These are phyloP conservation scores for Antheraea mylitta DNA, from an alignment of 1,140 invertebrate species.

Conservation along the genomic window DNA sequence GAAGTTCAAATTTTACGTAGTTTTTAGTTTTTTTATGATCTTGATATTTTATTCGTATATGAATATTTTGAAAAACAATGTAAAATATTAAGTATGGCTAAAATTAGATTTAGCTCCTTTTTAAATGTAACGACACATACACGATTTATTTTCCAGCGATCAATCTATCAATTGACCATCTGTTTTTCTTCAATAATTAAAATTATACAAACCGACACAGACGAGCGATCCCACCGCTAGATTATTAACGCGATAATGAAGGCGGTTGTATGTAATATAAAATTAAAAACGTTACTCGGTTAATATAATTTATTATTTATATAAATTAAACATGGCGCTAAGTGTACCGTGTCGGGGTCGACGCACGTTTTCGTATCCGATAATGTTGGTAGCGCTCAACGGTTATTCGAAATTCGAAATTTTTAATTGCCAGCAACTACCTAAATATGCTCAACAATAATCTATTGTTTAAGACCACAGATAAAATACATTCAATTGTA, in stretches of 20 bases:
- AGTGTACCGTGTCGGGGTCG: conserved; percentile 66
- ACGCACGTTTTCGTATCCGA: conserved; percentile 36
- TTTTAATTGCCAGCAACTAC: neutral
- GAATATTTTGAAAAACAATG: no score
- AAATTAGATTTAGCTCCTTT: no score
- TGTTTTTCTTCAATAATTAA: conserved; percentile 2
- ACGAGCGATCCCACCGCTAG: conserved; percentile 22
- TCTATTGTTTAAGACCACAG: neutral
- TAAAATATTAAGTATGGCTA: no score
- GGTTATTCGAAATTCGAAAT: neutral
- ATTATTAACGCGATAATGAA: conserved; percentile 37
- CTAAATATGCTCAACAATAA: neutral
- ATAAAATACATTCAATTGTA: neutral
- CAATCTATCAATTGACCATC: no score
- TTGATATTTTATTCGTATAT: no score
- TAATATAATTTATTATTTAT: conserved; percentile 49
- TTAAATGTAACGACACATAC: no score
- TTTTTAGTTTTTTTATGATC: no score
- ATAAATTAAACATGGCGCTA: conserved; percentile 60
- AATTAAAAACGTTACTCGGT: neutral
- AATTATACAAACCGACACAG: conserved; percentile 23
- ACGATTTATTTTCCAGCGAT: no score
- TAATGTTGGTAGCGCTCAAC: neutral
- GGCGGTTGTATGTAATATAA: neutral
- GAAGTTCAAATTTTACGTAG: no score